Evolutionary conservation across 2,797 vertebrate species (phyloP), one percentile per base, ranked within the genome.

Genomic region (Emys orbicularis): DNA sequence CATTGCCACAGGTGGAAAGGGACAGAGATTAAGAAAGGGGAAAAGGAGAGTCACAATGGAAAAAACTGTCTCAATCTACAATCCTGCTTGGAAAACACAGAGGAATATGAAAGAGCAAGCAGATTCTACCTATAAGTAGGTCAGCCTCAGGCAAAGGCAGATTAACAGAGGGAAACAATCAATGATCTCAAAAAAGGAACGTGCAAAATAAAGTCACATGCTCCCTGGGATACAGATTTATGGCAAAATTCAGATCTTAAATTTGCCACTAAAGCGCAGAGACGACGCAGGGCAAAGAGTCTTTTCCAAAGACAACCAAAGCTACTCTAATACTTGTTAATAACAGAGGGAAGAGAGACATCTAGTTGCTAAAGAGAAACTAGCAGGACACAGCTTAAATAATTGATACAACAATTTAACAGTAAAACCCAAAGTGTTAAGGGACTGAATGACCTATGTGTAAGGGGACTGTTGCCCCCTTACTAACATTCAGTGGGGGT

Each of bases 161-260:
- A 95, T 96, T 86, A 96, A 97, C 3, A 93, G 88, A 86, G 90
- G 87, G 83, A 95, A 97, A 93, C 92, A 92, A 97, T 93, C 96
- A 91, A 92, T 79, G 94, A 94, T 90, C 83, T 95, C 96, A 96
- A 94, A 97, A 59, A 94, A 95, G 61, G 90, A 80, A n/a, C 29
- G 50, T 82, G 83, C 94, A 94, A 95, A 96, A 95, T 79, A 94
- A 90, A 95, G 86, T 79, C 93, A 44, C 90, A n/a, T 2, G 65
- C 92, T 95, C 79, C 3, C 65, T 12, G 82, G 94, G 87, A 37
- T 83, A 74, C 86, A 94, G 95, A 97, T 96, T 93, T 95, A 97
- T 44, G 84, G 95, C 65, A 57, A 94, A 97, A 94, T 65, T 50
- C 83, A 89, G 12, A 88, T 23, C 93, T 89, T 95, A 92, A 92